Evolutionary conservation across 2,797 vertebrate species (phyloP), one percentile per base, ranked within the genome.

Genomic region (Apogon hyalosoma): DNA sequence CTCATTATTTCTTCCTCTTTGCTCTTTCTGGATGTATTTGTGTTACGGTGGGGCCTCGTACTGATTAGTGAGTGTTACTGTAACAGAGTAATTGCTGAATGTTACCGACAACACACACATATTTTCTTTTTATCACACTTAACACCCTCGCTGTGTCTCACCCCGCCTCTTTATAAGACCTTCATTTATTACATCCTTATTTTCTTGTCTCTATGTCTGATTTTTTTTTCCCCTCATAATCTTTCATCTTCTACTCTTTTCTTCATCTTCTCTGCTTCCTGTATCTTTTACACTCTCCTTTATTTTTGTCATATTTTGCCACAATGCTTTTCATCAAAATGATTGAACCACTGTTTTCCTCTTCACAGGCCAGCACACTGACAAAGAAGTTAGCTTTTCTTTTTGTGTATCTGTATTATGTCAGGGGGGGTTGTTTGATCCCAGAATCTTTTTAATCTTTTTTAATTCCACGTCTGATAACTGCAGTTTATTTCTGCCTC

Each of bases 91-190:
- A 59, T 48, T 21, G 59, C 62, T 49, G 42, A 76, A 60, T 53
- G 64, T 69, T 65, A 63, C 36, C 11, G 0, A 51, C 43, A 58
- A 59, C 64, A 68, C 57, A 68, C 57, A 63, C 43, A 38, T 19
- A 41, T 33, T 45, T 43, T 71, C 55, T 56, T 45, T 63, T 70
- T 57, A 63, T 77, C 69, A 67, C 69, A 59, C 75, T 73, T 83
- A 77, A 73, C 82, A 75, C 76, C 58, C 74, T 69, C 1, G 9
- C 70, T 2, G 19, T 42, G 56, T 86, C 64, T 28, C 79, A 84
- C 63, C 52, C 47, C 41, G 58, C 39, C 21, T 49, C 48, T 66
- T 75, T 82, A 63, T 62, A 63, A 79, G 60, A 69, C 63, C 53
- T 80, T 63, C 13, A 42, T 76, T 70, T 62, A 45, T 77, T 56